A percentile compares a stretch with the other conserved stretches of the same genome.
phyloP scores from a whole-genome alignment of 2,797 vertebrate genomes.

The Lagodon rhomboides region DNA sequence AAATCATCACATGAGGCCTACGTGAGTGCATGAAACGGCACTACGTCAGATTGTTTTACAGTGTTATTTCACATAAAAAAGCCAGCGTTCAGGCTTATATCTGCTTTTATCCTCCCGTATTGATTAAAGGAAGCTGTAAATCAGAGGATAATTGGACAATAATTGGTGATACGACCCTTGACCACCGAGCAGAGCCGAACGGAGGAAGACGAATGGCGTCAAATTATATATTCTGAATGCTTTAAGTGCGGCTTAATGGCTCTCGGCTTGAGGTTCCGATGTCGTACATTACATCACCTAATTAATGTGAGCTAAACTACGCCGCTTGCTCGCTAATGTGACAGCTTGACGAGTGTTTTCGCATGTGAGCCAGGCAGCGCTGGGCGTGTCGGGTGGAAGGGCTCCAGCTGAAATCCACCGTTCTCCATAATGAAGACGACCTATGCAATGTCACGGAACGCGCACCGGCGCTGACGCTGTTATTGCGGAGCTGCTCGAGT shows the following conservation, averaged over 20 bases:
- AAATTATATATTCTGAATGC: conserved; percentile 53
- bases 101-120: conserved; percentile 19
- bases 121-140: conserved; percentile 44
- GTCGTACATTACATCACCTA: conserved; percentile 76
- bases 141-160: conserved; percentile 26
- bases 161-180: conserved; percentile 43
- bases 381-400: conserved; percentile 61
- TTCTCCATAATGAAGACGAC: neutral
- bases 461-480: conserved; percentile 21
- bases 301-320: conserved; percentile 62
- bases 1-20: conserved; percentile 25
- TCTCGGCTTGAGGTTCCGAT: conserved; percentile 44
- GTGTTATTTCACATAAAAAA: conserved; percentile 18
- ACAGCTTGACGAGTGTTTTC: conserved; percentile 68
- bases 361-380: conserved; percentile 35
- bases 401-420: conserved; percentile 41
- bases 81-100: neutral
- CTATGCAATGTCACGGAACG: conserved; percentile 25
- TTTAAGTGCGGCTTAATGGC: conserved; percentile 64
- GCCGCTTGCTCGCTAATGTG: conserved; percentile 46
- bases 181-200: conserved; percentile 25
- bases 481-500: conserved; percentile 19
- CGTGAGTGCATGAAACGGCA: neutral
- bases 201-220: conserved; percentile 52
- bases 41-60: conserved; percentile 33